phyloP scores from a whole-genome alignment of 2,888 invertebrate genomes.

The Tipula helvola region DNA sequence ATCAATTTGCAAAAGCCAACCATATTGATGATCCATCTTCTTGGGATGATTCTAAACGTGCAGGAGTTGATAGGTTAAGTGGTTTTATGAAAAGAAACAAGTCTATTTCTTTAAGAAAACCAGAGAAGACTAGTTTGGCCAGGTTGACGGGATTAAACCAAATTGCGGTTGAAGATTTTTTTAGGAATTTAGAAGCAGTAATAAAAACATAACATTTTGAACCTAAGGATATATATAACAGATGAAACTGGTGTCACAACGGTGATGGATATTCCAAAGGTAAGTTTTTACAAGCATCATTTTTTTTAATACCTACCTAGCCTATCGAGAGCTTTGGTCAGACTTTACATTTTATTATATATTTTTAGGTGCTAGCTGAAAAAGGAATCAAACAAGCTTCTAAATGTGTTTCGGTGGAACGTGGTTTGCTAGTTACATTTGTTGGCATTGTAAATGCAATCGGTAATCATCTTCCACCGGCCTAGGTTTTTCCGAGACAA shows the following conservation, averaged over 20 bases:
- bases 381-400: not conserved
- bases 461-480: no score
- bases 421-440: not conserved
- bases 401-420: not conserved
- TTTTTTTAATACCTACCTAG: not conserved
- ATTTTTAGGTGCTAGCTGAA: not conserved
- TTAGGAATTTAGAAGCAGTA: no score
- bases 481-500: no score
- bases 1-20: not conserved
- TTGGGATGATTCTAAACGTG: not conserved
- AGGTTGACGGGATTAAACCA: no score
- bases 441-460: not conserved
- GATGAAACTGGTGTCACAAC: no score
- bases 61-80: not conserved
- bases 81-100: no score
- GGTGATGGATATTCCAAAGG: not conserved
- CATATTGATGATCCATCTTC: not conserved
- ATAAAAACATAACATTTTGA: no score
- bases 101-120: no score
- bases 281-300: not conserved
- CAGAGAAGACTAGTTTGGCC: no score
- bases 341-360: not conserved
- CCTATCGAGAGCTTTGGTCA: not conserved
- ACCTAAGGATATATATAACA: no score
- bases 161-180: no score